phyloP scores from a whole-genome alignment of 2,888 invertebrate species.

The Arctia plantaginis region DNA sequence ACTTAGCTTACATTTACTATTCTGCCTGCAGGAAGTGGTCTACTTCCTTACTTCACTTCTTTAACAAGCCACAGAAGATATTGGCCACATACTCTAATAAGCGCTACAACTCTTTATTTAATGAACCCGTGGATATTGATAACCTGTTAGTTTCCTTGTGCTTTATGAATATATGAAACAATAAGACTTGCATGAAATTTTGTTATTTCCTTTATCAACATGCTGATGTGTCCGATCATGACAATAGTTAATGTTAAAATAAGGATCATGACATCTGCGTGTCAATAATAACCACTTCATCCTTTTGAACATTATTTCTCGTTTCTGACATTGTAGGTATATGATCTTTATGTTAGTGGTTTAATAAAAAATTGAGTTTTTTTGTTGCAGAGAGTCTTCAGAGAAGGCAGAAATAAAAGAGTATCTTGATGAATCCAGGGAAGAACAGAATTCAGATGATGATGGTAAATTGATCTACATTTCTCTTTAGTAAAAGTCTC shows the following conservation, averaged over 20 bases:
- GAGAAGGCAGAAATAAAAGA: conserved; percentile 65
- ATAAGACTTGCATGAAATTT: not conserved
- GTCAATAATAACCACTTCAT: not conserved
- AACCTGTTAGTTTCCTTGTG: conserved; percentile 13
- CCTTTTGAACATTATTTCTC: not conserved
- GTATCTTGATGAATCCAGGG: conserved; percentile 68
- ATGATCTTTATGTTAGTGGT: not conserved
- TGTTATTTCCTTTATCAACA: not conserved
- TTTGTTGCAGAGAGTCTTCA: conserved; percentile 65
- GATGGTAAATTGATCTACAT: conserved; percentile 60
- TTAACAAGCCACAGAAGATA: conserved; percentile 23
- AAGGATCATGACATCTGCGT: not conserved
- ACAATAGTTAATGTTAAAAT: not conserved
- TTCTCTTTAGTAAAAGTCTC: not conserved
- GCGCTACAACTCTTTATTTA: conserved; percentile 13
- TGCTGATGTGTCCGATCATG: not conserved
- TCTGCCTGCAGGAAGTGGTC: conserved; percentile 27
- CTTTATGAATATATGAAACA: not conserved
- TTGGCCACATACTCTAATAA: conserved; percentile 10
- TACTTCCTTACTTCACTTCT: conserved; percentile 18
- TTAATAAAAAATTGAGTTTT: not conserved
- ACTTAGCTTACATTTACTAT: conserved; percentile 11
- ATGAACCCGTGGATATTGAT: conserved; percentile 18
- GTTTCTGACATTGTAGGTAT: not conserved
- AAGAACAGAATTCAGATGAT: conserved; percentile 77